Evolutionary conservation across 2,888 invertebrate species (phyloP).

Genomic region (Nephrotoma guestfalica): DNA sequence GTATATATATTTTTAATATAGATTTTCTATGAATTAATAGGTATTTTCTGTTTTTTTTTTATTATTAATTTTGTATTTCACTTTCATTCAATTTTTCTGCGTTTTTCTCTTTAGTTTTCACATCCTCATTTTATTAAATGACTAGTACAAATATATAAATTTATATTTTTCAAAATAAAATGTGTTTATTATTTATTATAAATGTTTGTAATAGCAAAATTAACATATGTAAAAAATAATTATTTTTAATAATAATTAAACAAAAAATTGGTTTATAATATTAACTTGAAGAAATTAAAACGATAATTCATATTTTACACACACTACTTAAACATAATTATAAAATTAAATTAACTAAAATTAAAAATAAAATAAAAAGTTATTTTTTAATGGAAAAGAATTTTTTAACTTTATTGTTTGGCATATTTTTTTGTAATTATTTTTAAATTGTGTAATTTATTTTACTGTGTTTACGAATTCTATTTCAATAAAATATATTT

Average conservation of each 20-base stretch:
- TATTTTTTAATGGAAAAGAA: not conserved
- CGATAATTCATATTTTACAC: not conserved
- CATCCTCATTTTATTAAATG: not conserved
- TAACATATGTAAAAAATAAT: not conserved
- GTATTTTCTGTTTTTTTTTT: not conserved
- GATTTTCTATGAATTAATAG: not conserved
- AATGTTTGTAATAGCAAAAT: not conserved
- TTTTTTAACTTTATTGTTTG: not conserved
- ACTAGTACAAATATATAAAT: slow-evolving; percentile 3
- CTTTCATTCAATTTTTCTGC: not conserved
- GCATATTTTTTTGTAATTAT: not conserved
- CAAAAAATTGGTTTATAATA: not conserved
- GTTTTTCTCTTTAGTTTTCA: not conserved
- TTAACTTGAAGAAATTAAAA: not conserved
- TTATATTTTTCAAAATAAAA: not conserved
- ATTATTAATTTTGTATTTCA: not conserved
- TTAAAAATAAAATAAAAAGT: not conserved
- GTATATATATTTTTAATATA: not conserved
- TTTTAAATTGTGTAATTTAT: not conserved
- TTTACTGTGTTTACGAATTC: not conserved
- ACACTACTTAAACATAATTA: not conserved
- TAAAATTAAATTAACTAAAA: not conserved
- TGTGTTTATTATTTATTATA: not conserved
- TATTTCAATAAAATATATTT: not conserved
- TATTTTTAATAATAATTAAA: not conserved